phyloP scores from a whole-genome alignment of 2,888 invertebrate genomes.

The Tachina lurida region DNA sequence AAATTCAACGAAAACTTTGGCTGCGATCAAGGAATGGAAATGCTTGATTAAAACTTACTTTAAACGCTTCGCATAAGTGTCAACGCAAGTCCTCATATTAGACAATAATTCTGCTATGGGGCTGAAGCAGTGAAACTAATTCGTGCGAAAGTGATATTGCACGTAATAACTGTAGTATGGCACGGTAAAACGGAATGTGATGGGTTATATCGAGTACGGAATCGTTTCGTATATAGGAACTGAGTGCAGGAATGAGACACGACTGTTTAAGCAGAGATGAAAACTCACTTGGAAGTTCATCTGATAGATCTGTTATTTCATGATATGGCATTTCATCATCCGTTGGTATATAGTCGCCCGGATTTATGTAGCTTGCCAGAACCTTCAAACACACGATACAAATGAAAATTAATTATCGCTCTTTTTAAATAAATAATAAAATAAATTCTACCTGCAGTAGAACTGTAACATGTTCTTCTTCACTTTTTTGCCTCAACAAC shows the following conservation, averaged over 20 bases:
- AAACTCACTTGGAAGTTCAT: conserved; percentile 88
- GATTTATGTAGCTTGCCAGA: conserved; percentile 93
- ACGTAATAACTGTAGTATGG: conserved; percentile 91
- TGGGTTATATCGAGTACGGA: conserved; percentile 99
- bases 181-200: conserved; percentile 95
- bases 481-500: conserved; percentile 92
- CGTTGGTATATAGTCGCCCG: conserved; percentile 84
- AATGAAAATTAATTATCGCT: not conserved
- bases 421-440: not conserved
- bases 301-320: conserved; percentile 82
- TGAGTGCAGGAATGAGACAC: conserved; percentile 93
- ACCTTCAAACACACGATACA: conserved; percentile 84
- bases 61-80: conserved; percentile 94
- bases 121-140: conserved; percentile 86
- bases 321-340: conserved; percentile 81
- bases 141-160: conserved; percentile 87
- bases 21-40: not conserved
- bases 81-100: conserved; percentile 95
- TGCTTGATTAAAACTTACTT: conserved; percentile 84
- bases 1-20: conserved; percentile 82
- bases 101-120: conserved; percentile 90
- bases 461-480: conserved; percentile 97
- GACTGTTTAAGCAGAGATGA: conserved; percentile 91
- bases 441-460: conserved; percentile 85
- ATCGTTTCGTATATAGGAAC: conserved; percentile 96